These are phyloP conservation scores for Emmelina monodactyla DNA, from an alignment of 2,888 invertebrate genomes.

Conservation along the genomic window DNA sequence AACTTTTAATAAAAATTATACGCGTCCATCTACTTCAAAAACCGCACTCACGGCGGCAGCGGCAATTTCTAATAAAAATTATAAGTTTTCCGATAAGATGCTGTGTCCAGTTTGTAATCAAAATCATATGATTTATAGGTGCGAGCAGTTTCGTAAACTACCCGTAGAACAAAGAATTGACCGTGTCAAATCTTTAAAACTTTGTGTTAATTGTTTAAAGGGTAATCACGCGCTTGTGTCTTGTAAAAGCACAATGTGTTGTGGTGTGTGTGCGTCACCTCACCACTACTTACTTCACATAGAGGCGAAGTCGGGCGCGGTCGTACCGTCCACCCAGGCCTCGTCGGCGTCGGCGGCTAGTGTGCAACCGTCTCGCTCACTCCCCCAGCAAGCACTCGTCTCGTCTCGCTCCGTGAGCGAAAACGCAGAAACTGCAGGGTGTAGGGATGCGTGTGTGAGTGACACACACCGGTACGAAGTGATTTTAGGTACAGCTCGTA, in stretches of 20 bases:
- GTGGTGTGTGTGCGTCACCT: slow-evolving; percentile 1
- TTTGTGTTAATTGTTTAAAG: not conserved
- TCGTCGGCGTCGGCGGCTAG: not conserved
- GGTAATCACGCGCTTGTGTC: not conserved
- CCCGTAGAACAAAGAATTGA: too few relatives aligned
- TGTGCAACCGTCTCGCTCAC: not conserved
- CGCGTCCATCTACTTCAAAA: not conserved
- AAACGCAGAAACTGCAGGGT: too few relatives aligned
- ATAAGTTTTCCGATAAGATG: not conserved
- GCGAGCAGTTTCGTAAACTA: too few relatives aligned
- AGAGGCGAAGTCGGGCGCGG: not conserved
- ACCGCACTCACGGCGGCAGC: not conserved
- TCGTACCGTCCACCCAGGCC: not conserved
- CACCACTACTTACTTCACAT: slow-evolving; percentile 6
- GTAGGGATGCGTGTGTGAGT: not conserved
- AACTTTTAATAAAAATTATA: not conserved
- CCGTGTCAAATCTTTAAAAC: not conserved
- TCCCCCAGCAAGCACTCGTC: not conserved
- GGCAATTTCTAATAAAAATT: slow-evolving; percentile 1
- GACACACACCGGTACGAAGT: not conserved
- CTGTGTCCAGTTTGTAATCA: not conserved
- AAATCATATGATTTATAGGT: not conserved
- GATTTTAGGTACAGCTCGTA: slow-evolving; percentile 2
- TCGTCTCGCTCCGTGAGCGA: not conserved
- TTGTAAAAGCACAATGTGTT: not conserved